Conservation (phyloP, 2,113 vertebrate genomes). For the Microcebus griseorufus region DNA sequence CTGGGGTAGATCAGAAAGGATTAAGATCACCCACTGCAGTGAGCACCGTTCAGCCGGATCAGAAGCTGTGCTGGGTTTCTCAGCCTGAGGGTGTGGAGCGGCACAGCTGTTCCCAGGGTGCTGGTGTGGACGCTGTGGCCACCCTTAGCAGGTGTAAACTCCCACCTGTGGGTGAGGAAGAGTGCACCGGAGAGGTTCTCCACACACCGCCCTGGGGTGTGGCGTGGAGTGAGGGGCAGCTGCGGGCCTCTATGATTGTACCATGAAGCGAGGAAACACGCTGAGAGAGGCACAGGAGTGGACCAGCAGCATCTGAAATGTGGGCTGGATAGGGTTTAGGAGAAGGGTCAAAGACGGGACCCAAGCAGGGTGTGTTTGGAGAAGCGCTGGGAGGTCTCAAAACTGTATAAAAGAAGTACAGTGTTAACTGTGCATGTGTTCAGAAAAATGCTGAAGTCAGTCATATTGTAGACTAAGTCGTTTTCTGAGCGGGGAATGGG, state of each 20-base stretch:
- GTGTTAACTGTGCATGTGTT: background rate
- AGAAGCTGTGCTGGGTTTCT: background rate
- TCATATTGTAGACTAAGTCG: rapidly evolving
- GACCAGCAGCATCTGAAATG: background rate
- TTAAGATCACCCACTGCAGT: background rate
- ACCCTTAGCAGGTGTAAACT: background rate
- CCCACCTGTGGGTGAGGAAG: background rate
- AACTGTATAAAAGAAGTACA: background rate
- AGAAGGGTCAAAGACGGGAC: background rate
- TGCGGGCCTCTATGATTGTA: background rate
- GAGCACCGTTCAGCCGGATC: background rate
- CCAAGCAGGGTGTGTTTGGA: background rate
- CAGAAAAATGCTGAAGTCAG: background rate
- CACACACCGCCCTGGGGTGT: background rate
- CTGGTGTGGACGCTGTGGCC: background rate
- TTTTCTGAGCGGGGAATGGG: background rate
- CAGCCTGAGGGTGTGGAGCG: background rate
- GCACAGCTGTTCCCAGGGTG: background rate
- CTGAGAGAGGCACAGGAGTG: background rate
- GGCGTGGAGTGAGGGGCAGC: too few species aligned
- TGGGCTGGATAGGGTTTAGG: background rate
- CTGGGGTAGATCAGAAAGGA: background rate
- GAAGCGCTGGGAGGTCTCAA: background rate
- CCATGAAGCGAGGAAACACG: background rate
- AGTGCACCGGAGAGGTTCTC: background rate